Conservation (phyloP, 2,797 vertebrate genomes). For the Danio albolineatus region DNA sequence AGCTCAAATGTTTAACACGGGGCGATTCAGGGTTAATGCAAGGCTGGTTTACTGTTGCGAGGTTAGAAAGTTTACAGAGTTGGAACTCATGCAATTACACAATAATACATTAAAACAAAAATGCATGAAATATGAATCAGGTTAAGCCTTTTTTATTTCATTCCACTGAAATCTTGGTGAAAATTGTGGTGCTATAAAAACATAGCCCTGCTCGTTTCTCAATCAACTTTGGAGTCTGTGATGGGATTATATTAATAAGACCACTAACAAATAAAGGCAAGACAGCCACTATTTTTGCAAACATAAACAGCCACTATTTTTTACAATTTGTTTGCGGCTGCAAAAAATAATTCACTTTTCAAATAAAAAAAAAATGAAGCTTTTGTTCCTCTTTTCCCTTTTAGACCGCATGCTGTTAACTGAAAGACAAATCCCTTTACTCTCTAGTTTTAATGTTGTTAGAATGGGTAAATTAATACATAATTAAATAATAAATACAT, state of each 20-base stretch:
- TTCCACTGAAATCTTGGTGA: not conserved
- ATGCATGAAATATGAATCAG: slow-evolving; percentile 1
- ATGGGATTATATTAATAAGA: not conserved
- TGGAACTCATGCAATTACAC: not conserved
- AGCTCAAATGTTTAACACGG: slow-evolving; percentile 25
- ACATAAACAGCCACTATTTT: not conserved
- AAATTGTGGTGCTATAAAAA: not conserved
- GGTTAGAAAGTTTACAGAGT: not conserved
- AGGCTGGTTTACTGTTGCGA: not conserved
- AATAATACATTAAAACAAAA: not conserved
- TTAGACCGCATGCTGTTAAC: too few relatives aligned
- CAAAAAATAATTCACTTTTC: not conserved
- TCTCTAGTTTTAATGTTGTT: not conserved
- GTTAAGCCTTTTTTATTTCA: not conserved
- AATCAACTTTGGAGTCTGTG: not conserved
- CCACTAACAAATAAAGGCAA: not conserved
- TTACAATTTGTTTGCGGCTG: not conserved
- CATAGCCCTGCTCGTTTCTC: not conserved
- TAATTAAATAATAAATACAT: not conserved
- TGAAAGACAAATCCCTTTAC: not conserved
- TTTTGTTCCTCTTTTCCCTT: too few relatives aligned
- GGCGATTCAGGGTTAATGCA: not conserved
- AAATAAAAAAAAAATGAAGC: too few relatives aligned
- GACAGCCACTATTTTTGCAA: too few relatives aligned
- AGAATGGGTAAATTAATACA: too few relatives aligned